A percentile compares a stretch with the other conserved stretches of the same genome.
Evolutionary conservation across 2,797 vertebrate genomes (phyloP).

Genomic region (Poecilia picta): DNA sequence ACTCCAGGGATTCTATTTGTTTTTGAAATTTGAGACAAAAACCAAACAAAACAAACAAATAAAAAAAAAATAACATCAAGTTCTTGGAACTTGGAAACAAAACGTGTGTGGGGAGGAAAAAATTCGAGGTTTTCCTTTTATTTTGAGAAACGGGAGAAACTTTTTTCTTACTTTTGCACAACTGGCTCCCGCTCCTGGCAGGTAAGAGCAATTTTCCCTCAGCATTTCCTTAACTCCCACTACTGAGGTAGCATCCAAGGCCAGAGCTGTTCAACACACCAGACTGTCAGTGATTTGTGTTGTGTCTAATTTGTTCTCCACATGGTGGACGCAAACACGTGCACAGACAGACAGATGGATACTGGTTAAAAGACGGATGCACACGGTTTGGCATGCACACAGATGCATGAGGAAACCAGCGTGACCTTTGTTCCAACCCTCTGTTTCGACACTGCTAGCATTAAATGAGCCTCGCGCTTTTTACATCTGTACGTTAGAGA

Average conservation of each 20-base stretch:
- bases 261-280: constrained; percentile 48
- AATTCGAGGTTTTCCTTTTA: constrained; percentile 14
- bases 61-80: background rate
- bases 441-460: constrained; percentile 23
- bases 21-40: background rate
- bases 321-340: constrained; percentile 46
- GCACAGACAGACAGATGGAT: constrained; percentile 20
- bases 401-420: constrained; percentile 31
- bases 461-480: constrained; percentile 22
- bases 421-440: constrained; percentile 35
- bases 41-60: too few species aligned
- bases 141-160: constrained; percentile 33
- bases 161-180: constrained; percentile 38
- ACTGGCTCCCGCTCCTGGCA: constrained; percentile 36
- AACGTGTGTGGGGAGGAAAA: background rate
- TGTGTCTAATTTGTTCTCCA: constrained; percentile 68
- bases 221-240: constrained; percentile 56
- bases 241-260: constrained; percentile 64
- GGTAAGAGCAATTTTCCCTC: constrained; percentile 35
- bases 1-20: background rate
- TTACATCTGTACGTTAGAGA: constrained; percentile 22
- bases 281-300: constrained; percentile 66
- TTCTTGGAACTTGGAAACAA: constrained; percentile 12
- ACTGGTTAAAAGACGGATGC: constrained; percentile 13
- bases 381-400: constrained; percentile 7